phyloP scores from a whole-genome alignment of 1,140 invertebrate genomes.

The Lepidurus packardi region DNA sequence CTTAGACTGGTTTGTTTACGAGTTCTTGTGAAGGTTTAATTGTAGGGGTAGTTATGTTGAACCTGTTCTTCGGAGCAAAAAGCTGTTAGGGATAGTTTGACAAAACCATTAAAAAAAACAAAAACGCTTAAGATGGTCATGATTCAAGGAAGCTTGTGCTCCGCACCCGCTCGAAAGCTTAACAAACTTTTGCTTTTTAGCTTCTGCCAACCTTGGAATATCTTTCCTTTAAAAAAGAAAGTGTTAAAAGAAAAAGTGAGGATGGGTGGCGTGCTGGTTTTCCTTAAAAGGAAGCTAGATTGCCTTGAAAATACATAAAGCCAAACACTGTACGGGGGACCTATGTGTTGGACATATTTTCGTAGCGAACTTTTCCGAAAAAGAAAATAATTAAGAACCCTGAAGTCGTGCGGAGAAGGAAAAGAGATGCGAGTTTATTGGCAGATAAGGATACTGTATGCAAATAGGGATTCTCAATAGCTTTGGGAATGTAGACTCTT shows the following conservation, averaged over 20 bases:
- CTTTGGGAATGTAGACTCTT: slow-evolving; percentile 1
- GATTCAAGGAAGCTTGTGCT: neutral
- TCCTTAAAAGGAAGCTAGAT: slow-evolving; percentile 8
- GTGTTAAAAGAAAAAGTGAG: slow-evolving; percentile 5
- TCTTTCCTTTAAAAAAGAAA: neutral
- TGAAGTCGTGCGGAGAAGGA: neutral
- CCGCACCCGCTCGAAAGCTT: neutral
- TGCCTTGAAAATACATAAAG: neutral
- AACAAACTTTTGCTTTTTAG: neutral
- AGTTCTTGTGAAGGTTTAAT: no score
- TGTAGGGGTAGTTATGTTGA: neutral
- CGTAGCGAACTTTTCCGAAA: neutral
- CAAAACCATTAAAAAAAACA: neutral
- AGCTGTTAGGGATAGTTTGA: neutral
- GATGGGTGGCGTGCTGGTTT: neutral
- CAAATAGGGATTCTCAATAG: slow-evolving; percentile 26
- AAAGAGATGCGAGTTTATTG: neutral
- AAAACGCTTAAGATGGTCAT: neutral
- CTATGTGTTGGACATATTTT: neutral
- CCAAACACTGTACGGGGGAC: neutral
- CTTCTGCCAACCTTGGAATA: slow-evolving; percentile 5
- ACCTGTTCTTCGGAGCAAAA: neutral
- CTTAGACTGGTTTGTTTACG: no score
- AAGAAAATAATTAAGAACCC: neutral
- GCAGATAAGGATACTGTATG: slow-evolving; percentile 2